phyloP scores from a whole-genome alignment of 2,888 invertebrate species.

The Mesorhabditis sp. region DNA sequence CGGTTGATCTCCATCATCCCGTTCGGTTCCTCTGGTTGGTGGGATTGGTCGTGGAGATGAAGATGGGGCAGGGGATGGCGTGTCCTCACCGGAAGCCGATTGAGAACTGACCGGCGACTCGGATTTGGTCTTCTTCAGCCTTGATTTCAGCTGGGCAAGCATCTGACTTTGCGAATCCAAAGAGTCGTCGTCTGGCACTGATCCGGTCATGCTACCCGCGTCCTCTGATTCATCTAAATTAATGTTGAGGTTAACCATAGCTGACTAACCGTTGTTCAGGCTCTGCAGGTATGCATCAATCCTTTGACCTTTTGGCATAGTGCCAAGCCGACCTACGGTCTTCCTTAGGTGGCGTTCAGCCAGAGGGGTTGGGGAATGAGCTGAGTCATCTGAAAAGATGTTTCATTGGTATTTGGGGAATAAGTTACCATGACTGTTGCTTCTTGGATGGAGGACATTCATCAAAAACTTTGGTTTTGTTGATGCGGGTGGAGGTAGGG shows the following conservation, averaged over 20 bases:
- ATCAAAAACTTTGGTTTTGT: too few species aligned
- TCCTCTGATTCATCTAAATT: conserved; percentile 1
- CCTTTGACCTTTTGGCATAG: conserved; percentile 89
- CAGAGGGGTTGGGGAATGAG: conserved; percentile 23
- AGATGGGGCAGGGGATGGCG: too few species aligned
- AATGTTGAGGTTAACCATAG: not conserved
- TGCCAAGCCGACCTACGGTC: conserved; percentile 85
- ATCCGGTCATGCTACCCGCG: conserved; percentile 27
- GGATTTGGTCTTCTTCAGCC: conserved; percentile 53
- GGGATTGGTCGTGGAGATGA: too few species aligned
- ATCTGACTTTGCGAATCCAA: conserved; percentile 16
- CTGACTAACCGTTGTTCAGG: conserved; percentile 60
- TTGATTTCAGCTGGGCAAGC: conserved; percentile 46
- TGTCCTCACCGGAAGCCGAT: too few species aligned
- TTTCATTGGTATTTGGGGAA: too few species aligned
- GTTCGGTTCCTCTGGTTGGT: too few species aligned
- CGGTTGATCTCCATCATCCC: too few species aligned
- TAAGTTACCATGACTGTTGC: too few species aligned
- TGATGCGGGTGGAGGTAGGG: too few species aligned
- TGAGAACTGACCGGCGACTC: conserved; percentile 21
- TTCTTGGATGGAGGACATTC: too few species aligned
- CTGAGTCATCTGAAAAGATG: conserved; percentile 20
- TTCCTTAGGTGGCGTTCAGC: conserved; percentile 50
- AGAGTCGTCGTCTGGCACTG: conserved; percentile 37
- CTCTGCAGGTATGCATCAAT: conserved; percentile 95